Conservation (phyloP, 2,113 vertebrate genomes). For the Chaetodon auriga region DNA sequence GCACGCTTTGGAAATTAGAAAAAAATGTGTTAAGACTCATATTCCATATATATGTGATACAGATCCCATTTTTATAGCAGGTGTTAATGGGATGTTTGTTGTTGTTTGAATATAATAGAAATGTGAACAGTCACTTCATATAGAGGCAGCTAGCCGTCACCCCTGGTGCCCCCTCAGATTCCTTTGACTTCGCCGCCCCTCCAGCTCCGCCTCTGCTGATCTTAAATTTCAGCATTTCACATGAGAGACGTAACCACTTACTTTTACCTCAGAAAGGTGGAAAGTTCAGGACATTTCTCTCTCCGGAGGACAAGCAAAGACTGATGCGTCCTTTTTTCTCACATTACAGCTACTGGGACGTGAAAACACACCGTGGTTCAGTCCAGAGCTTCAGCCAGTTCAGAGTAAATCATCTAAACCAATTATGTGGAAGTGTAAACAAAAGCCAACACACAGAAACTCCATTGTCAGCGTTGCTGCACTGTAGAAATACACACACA, state of each 20-base stretch:
- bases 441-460: not conserved
- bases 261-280: not conserved
- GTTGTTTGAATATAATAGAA: not conserved
- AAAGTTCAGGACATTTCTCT: not conserved
- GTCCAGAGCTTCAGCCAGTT: not conserved
- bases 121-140: not conserved
- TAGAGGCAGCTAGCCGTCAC: no score
- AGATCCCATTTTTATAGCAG: no score
- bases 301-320: not conserved
- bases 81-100: not conserved
- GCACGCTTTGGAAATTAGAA: no score
- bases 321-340: slow-evolving; percentile 36
- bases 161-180: no score
- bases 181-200: not conserved
- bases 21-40: no score
- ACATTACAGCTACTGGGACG: not conserved
- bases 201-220: not conserved
- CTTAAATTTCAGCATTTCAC: slow-evolving; percentile 6
- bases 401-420: not conserved
- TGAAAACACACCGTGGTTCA: slow-evolving; percentile 6
- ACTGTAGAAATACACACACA: not conserved
- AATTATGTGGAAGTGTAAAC: not conserved
- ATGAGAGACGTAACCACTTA: slow-evolving; percentile 1
- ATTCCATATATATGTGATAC: no score
- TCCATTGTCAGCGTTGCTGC: not conserved